Conservation (phyloP, 1,140 invertebrate genomes). For the Leptinotarsa lineolata region DNA sequence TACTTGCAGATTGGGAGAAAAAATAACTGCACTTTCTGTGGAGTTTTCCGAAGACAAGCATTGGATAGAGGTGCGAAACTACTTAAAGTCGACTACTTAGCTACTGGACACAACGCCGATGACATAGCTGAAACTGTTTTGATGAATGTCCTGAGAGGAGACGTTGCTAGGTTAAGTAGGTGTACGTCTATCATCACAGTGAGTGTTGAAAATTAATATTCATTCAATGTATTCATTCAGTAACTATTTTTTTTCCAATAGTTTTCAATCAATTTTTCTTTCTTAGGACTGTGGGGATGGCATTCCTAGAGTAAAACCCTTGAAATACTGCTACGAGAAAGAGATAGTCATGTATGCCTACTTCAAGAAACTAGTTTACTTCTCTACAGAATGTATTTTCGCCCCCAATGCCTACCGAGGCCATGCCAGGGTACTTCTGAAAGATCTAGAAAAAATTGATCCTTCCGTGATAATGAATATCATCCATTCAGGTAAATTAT, state of each 20-base stretch:
- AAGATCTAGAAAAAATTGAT: slow-evolving; percentile 94
- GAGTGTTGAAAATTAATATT: slow-evolving; percentile 42
- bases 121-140: slow-evolving; percentile 98
- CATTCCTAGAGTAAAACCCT: slow-evolving; percentile 93
- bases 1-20: slow-evolving; percentile 82
- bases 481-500: slow-evolving; percentile 83
- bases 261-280: slow-evolving; percentile 36
- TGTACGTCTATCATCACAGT: slow-evolving; percentile 90
- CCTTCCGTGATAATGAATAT: slow-evolving; percentile 96
- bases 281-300: slow-evolving; percentile 74
- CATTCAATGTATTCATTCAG: too few species aligned
- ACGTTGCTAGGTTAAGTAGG: slow-evolving; percentile 89
- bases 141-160: slow-evolving; percentile 97
- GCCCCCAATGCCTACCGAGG: slow-evolving; percentile 98
- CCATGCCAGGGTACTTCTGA: slow-evolving; percentile 88
- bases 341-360: slow-evolving; percentile 99
- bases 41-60: slow-evolving; percentile 94
- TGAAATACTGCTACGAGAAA: slow-evolving; percentile 99
- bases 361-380: slow-evolving; percentile 96
- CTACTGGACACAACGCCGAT: slow-evolving; percentile 99
- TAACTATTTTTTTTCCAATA: too few species aligned
- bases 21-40: slow-evolving; percentile 99
- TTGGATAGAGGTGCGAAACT: slow-evolving; percentile 90
- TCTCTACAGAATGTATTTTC: slow-evolving; percentile 98
- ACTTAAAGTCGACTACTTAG: slow-evolving; percentile 89